Conservation (phyloP, 2,888 invertebrate genomes). For the Aromia moschata region DNA sequence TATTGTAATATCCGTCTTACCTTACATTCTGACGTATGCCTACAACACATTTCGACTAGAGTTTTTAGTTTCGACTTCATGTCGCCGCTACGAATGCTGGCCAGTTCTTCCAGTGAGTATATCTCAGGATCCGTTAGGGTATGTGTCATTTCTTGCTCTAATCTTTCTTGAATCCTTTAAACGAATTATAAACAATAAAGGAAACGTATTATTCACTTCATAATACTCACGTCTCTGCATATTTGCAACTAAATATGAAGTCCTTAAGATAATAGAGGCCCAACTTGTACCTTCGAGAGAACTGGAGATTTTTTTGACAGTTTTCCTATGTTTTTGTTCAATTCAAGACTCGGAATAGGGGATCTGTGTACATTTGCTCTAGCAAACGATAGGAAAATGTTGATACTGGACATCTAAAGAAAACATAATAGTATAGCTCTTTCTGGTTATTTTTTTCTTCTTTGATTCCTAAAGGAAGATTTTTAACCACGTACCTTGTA, state of each 20-base stretch:
- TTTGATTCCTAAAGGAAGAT: background rate
- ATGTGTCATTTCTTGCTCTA: slow-evolving; percentile 69
- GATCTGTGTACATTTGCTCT: slow-evolving; percentile 80
- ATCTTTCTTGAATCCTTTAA: slow-evolving; percentile 66
- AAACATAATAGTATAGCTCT: background rate
- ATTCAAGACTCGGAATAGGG: slow-evolving; percentile 78
- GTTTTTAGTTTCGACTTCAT: slow-evolving; percentile 68
- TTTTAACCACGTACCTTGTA: slow-evolving; percentile 64
- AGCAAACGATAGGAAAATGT: slow-evolving; percentile 81
- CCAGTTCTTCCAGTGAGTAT: slow-evolving; percentile 78
- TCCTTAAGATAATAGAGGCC: slow-evolving; percentile 77
- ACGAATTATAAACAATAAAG: slow-evolving; percentile 1
- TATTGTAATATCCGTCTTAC: too few relatives aligned
- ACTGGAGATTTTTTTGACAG: slow-evolving; percentile 71
- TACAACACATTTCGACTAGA: slow-evolving; percentile 68
- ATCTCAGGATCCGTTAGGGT: slow-evolving; percentile 72
- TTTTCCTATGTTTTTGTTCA: slow-evolving; percentile 74
- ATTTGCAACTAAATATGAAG: slow-evolving; percentile 76
- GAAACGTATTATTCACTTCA: slow-evolving; percentile 15
- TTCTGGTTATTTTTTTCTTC: background rate
- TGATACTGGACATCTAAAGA: slow-evolving; percentile 78
- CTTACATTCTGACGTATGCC: slow-evolving; percentile 67
- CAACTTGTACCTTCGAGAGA: slow-evolving; percentile 69
- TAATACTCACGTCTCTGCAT: slow-evolving; percentile 68
- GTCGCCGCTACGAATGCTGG: slow-evolving; percentile 71